phyloP scores from a whole-genome alignment of 2,888 invertebrate genomes.

The Mimas tiliae region DNA sequence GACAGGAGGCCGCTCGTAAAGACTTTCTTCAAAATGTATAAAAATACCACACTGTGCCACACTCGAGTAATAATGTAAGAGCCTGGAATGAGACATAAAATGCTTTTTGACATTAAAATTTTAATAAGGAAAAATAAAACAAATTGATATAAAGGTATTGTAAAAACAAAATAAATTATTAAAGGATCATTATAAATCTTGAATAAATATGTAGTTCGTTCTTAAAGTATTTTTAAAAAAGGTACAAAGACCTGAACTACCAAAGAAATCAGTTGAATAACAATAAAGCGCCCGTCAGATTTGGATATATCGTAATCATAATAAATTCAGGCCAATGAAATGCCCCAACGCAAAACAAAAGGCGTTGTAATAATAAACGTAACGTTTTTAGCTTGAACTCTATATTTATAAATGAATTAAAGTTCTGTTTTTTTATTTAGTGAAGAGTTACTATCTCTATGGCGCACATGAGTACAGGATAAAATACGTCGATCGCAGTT shows the following conservation, averaged over 20 bases:
- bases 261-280: constrained; percentile 44
- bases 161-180: not conserved
- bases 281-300: constrained; percentile 47
- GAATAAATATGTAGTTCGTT: not conserved
- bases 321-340: constrained; percentile 65
- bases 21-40: not conserved
- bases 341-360: constrained; percentile 50
- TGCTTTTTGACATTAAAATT: not conserved
- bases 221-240: not conserved
- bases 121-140: not conserved
- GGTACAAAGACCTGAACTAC: constrained; percentile 39
- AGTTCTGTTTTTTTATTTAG: constrained; percentile 10
- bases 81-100: not conserved
- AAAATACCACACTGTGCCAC: not conserved
- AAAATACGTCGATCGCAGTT: not conserved
- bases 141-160: not conserved
- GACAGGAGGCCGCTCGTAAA: too few relatives aligned
- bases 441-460: not conserved
- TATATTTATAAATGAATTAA: constrained; percentile 9
- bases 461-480: not conserved
- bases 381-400: constrained; percentile 32
- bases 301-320: constrained; percentile 60
- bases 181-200: not conserved
- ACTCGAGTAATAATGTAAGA: not conserved
- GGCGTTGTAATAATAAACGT: constrained; percentile 48